phyloP scores from a whole-genome alignment of 1,140 invertebrate species.

The Penaeus chinensis region DNA sequence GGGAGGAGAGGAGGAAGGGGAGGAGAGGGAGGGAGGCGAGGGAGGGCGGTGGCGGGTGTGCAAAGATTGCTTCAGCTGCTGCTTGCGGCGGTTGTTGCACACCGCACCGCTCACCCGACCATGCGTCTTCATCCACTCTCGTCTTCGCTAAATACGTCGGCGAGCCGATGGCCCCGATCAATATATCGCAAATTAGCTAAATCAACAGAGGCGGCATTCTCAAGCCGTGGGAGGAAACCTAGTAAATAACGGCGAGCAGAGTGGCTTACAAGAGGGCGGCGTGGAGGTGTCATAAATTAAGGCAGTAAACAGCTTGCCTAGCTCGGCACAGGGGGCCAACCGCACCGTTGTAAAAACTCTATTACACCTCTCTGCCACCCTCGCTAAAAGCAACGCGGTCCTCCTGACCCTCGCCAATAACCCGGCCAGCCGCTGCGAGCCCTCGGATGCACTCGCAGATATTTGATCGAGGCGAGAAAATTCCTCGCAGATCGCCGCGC shows the following conservation, averaged over 20 bases:
- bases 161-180: too few species aligned
- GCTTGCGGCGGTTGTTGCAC: conserved; percentile 34
- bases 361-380: conserved; percentile 38
- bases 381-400: conserved; percentile 22
- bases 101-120: conserved; percentile 15
- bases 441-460: background rate
- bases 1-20: too few species aligned
- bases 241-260: background rate
- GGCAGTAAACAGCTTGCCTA: conserved; percentile 48
- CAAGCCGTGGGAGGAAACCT: too few species aligned
- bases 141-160: too few species aligned
- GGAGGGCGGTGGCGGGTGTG: too few species aligned
- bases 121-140: conserved; percentile 2
- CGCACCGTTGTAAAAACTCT: conserved; percentile 50
- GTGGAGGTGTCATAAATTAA: conserved; percentile 44
- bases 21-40: too few species aligned
- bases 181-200: too few species aligned
- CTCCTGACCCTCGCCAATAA: conserved; percentile 25
- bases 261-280: conserved; percentile 22
- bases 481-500: background rate
- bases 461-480: background rate
- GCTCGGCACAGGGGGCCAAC: conserved; percentile 40
- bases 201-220: too few species aligned
- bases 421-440: background rate
- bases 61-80: background rate